Evolutionary conservation across 2,888 invertebrate species (phyloP), one percentile per base, ranked within the genome.

Genomic region (Linyphia triangularis): DNA sequence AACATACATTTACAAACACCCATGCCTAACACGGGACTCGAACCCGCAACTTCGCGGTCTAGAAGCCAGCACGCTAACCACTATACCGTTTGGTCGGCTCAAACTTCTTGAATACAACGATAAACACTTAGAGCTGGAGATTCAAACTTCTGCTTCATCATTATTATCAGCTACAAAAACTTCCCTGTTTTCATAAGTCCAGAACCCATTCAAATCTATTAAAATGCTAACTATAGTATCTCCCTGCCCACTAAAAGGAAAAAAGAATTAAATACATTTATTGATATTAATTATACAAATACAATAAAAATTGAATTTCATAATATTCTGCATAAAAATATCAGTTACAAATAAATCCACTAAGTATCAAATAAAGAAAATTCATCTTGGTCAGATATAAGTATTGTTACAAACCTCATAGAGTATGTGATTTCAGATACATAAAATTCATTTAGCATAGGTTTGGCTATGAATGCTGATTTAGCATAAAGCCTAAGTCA

Each of bases 171-270:
- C 89, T 6, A 90, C 85, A 57, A 90, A 73, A 43, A 89, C 89
- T 91, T 98, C 98, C 90, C 98, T 94, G 93, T 98, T 97, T 94
- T 99, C 99, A 92, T 99, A 98, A 0, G 96, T 96, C 97, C 97
- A 98, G 94, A 99, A 99, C 73, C 98, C 97, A 93, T 98, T 97
- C 91, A 98, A 95, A 93, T 99, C 99, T 91, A 98, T 96, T 85
- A 99, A 94, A 92, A 99, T 98, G 91, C 97, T 97, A 57, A 98
- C 95, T 88, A 98, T 96, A 0, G 97, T 98, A 92, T 97, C 98
- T 0, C 98, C 98, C 93, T 97, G 97, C 0, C 97, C 97, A 93
- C 97, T 96, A 91, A 92, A 94, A 90, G 26, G 72, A n/a, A 37
- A 28, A 28, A 57, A 69, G 10, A 19, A n/a, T 9, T 57, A 33